Conservation (phyloP, 2,797 vertebrate species). For the Alca torda region DNA sequence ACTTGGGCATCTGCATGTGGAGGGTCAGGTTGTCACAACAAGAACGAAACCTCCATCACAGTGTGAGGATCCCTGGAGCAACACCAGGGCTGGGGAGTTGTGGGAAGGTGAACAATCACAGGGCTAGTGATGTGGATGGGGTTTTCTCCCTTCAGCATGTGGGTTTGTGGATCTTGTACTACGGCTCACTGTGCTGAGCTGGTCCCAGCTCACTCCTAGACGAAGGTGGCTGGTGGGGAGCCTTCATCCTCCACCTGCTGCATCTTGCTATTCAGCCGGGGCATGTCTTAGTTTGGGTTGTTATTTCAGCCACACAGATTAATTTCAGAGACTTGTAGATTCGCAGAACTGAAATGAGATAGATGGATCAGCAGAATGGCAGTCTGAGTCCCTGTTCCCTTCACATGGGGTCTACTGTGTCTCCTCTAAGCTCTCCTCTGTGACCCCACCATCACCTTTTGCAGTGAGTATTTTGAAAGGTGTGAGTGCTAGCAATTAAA, state of each 20-base stretch:
- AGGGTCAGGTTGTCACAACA: neutral
- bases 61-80: neutral
- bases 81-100: neutral
- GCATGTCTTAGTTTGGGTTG: neutral
- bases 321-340: neutral
- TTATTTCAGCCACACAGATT: neutral
- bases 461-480: neutral
- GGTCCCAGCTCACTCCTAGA: neutral
- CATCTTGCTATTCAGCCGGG: neutral
- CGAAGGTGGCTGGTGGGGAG: neutral
- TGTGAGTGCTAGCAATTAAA: neutral
- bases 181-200: neutral
- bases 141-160: rapidly evolving
- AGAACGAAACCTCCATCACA: neutral
- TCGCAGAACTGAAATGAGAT: neutral
- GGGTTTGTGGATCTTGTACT: neutral
- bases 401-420: neutral
- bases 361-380: neutral
- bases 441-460: neutral
- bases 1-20: neutral
- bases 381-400: neutral
- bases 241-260: neutral
- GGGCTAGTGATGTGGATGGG: neutral
- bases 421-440: neutral
- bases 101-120: neutral